A percentile compares a stretch with the other conserved stretches of the same genome.
Conservation (phyloP, 53 echinoderm and acorn worm species). For the Echinarachnius parma region DNA sequence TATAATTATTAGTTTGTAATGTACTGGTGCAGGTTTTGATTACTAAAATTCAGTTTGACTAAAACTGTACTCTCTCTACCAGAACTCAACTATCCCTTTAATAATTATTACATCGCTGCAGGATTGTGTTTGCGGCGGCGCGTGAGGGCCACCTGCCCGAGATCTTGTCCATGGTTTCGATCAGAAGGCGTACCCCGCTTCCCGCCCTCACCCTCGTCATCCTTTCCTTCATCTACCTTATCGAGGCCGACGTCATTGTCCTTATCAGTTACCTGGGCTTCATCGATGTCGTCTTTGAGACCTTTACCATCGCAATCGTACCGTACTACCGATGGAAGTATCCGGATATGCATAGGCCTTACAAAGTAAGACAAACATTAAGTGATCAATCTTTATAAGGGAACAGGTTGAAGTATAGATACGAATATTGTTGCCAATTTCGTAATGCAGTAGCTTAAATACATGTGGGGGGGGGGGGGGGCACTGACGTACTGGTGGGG, state of each 20-base stretch:
- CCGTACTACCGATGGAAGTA: conserved; percentile 30
- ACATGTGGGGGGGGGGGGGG: too few relatives aligned
- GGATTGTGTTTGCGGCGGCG: conserved; percentile 11
- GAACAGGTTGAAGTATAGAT: too few relatives aligned
- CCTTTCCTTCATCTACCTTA: conserved; percentile 4
- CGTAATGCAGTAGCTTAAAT: too few relatives aligned
- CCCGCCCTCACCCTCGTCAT: conserved; percentile 2
- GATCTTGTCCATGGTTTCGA: conserved; percentile 26
- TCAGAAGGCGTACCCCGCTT: conserved; percentile 4
- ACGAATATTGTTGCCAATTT: too few relatives aligned
- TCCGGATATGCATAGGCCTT: conserved; percentile 9
- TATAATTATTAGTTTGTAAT: too few relatives aligned
- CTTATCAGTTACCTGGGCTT: conserved; percentile 6
- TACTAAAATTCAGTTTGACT: too few relatives aligned
- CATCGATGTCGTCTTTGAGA: conserved; percentile 29
- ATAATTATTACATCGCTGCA: too few relatives aligned
- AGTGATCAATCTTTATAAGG: too few relatives aligned
- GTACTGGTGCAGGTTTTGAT: too few relatives aligned
- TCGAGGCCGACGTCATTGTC: conserved; percentile 18
- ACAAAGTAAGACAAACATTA: not conserved
- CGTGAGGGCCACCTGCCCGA: conserved; percentile 18
- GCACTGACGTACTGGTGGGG: too few relatives aligned
- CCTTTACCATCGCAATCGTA: conserved; percentile 9
- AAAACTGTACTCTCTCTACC: too few relatives aligned
- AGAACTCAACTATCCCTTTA: too few relatives aligned